Percentiles rank a stretch among this genome's conserved stretches.
Evolutionary conservation across 1,140 invertebrate species (phyloP).

Genomic region (Drosophila busckii): DNA sequence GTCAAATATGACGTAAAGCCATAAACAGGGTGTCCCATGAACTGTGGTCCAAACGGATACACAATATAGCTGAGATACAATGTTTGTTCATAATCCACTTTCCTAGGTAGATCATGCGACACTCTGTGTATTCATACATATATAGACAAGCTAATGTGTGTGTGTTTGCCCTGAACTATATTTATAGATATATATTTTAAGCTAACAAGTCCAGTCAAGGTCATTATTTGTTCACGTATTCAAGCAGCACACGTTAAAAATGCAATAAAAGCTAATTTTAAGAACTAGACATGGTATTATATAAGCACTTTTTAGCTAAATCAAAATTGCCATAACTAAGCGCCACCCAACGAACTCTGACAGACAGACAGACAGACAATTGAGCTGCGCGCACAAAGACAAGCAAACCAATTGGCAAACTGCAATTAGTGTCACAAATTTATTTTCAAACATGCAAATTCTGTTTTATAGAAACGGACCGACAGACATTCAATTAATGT

Average conservation of each 20-base stretch:
- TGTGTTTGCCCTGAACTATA: conserved; percentile 61
- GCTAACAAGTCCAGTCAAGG: conserved; percentile 59
- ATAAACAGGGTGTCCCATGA: no score
- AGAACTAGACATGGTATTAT: not conserved
- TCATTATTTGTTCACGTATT: conserved; percentile 26
- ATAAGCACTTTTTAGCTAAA: not conserved
- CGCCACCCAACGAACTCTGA: conserved; percentile 33
- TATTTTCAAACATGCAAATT: conserved; percentile 61
- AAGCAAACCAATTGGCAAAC: no score
- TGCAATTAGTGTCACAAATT: conserved; percentile 65
- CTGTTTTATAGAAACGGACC: conserved; percentile 24
- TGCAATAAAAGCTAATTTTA: conserved; percentile 35
- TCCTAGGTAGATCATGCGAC: no score
- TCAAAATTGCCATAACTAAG: conserved; percentile 39
- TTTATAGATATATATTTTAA: conserved; percentile 65
- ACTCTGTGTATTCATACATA: conserved; percentile 17
- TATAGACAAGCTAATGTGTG: conserved; percentile 1
- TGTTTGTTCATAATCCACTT: no score
- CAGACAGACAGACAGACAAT: not conserved
- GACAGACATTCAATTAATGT: conserved; percentile 5
- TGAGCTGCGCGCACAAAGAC: no score
- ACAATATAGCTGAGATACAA: no score
- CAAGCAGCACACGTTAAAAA: conserved; percentile 33
- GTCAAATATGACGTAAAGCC: conserved; percentile 58
- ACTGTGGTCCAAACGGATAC: no score